A percentile compares a stretch with the other conserved stretches of the same genome.
These are phyloP conservation scores for Holacanthus passer DNA, from an alignment of 2,113 vertebrate species.

Conservation along the genomic window DNA sequence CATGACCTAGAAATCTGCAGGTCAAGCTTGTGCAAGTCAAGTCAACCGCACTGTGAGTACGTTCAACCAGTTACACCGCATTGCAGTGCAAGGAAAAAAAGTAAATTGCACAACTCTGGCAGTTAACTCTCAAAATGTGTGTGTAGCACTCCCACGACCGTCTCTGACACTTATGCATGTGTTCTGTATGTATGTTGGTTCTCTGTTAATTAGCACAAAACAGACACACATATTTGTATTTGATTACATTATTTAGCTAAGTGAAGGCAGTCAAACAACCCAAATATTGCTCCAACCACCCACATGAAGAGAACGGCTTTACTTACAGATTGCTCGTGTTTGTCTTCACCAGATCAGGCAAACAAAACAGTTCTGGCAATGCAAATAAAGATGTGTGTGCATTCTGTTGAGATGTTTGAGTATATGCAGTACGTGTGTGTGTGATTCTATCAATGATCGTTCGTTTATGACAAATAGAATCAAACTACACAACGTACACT, in stretches of 20 bases:
- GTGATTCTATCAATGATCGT: neutral
- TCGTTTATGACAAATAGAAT: neutral
- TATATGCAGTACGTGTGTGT: neutral
- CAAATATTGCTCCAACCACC: constrained; percentile 37
- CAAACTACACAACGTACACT: neutral
- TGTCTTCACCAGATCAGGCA: constrained; percentile 32
- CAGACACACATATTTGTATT: constrained; percentile 16
- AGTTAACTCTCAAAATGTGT: constrained; percentile 42
- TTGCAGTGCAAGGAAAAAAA: constrained; percentile 6
- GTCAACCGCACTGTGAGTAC: constrained; percentile 14
- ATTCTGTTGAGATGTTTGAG: neutral
- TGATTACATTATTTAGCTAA: constrained; percentile 40
- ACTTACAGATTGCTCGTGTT: constrained; percentile 42
- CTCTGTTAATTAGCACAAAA: neutral
- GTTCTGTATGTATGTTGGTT: neutral
- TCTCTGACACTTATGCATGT: constrained; percentile 11
- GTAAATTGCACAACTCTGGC: constrained; percentile 31
- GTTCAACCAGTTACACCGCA: constrained; percentile 60
- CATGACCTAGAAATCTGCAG: constrained; percentile 25
- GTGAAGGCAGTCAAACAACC: neutral
- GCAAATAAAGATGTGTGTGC: constrained; percentile 42
- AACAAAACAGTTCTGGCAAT: constrained; percentile 29
- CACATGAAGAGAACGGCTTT: constrained; percentile 16
- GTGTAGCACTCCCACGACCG: constrained; percentile 17
- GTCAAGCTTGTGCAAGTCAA: constrained; percentile 59